phyloP scores from a whole-genome alignment of 1,140 invertebrate species.

The Drosophila bifasciata region DNA sequence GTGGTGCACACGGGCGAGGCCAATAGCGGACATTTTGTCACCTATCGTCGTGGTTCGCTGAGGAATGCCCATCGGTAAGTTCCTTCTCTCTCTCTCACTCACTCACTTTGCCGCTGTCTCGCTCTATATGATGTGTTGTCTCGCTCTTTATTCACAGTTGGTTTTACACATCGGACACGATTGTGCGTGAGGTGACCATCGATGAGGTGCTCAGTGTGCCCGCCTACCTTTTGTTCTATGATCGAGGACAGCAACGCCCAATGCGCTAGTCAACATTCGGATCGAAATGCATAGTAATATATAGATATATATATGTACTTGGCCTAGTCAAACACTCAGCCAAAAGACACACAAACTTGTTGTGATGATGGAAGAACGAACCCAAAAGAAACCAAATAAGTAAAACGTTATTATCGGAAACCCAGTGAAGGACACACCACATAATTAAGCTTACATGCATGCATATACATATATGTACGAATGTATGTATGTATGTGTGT shows the following conservation, averaged over 20 bases:
- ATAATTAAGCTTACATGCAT: constrained; percentile 3
- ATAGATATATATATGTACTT: constrained; percentile 2
- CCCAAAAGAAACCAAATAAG: constrained; percentile 15
- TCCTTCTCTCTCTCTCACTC: background rate
- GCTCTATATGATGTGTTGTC: background rate
- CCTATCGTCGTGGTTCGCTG: constrained; percentile 91
- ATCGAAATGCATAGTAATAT: constrained; percentile 2
- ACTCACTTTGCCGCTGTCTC: background rate
- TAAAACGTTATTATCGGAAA: constrained; percentile 18
- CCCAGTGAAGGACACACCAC: constrained; percentile 28
- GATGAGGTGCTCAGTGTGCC: constrained; percentile 88
- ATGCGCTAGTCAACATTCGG: constrained; percentile 51
- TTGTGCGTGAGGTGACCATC: constrained; percentile 88
- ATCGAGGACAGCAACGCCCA: constrained; percentile 84
- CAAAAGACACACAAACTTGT: background rate
- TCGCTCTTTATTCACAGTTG: constrained; percentile 85
- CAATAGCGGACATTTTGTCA: constrained; percentile 95
- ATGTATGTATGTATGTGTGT: no score
- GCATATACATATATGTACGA: constrained; percentile 13
- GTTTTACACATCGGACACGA: constrained; percentile 89
- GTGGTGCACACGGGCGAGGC: constrained; percentile 95
- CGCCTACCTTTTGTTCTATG: constrained; percentile 89
- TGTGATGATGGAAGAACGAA: constrained; percentile 33
- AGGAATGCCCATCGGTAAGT: constrained; percentile 85
- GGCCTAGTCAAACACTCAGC: no score